Evolutionary conservation across 2,113 vertebrate species (phyloP).

Genomic region (Camelus bactrianus): DNA sequence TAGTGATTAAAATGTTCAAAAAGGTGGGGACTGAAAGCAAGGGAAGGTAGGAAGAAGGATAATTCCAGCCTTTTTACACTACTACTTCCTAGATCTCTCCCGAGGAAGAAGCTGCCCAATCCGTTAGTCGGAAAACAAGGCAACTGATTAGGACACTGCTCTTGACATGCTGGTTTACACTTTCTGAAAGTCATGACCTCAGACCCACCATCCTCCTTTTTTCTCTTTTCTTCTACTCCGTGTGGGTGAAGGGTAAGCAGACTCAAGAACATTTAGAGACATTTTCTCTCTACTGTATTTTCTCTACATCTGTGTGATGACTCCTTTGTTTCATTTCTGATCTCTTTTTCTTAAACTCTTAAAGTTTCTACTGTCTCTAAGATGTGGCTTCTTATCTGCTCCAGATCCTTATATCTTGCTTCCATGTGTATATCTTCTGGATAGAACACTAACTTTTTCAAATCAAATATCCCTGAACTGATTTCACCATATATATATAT

Average conservation of each 20-base stretch:
- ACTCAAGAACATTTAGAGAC: not conserved
- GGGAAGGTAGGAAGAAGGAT: not conserved
- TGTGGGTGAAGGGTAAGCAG: not conserved
- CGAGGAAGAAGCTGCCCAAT: not conserved
- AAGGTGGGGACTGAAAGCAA: not conserved
- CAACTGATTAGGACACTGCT: not conserved
- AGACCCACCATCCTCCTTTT: not conserved
- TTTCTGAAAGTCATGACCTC: not conserved
- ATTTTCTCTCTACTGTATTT: not conserved
- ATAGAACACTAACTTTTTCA: not conserved
- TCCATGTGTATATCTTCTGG: not conserved
- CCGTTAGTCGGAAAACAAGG: not conserved
- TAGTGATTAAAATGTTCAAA: not conserved
- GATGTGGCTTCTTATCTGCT: not conserved
- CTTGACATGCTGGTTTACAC: not conserved
- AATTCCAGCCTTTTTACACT: not conserved
- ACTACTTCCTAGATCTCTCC: not conserved
- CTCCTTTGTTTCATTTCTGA: not conserved
- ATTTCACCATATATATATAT: not conserved
- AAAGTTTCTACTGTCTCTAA: not conserved
- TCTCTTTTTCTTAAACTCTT: not conserved
- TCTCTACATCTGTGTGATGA: not conserved
- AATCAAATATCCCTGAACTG: not conserved
- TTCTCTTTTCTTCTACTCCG: not conserved
- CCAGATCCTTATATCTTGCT: not conserved